Evolutionary conservation across 2,113 vertebrate genomes (phyloP).

Genomic region (Gadus macrocephalus): DNA sequence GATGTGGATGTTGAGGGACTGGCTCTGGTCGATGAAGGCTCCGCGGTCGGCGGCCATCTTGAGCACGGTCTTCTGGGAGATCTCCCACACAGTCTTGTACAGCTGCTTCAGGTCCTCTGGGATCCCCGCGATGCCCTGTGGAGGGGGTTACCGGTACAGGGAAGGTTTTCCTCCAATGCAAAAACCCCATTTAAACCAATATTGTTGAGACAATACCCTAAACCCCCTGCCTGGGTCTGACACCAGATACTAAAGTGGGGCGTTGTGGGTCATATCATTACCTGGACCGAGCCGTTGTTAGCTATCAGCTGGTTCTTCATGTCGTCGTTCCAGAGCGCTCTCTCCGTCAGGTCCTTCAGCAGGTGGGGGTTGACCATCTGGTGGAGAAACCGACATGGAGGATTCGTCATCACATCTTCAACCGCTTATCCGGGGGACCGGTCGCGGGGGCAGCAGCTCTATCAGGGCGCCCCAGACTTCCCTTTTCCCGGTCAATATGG

Average conservation of each 20-base stretch:
- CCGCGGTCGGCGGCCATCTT: slow-evolving; percentile 96
- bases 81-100: slow-evolving; percentile 98
- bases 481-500: too few species aligned
- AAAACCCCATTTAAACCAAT: too few species aligned
- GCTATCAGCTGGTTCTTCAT: slow-evolving; percentile 98
- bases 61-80: slow-evolving; percentile 90
- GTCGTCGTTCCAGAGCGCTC: slow-evolving; percentile 87
- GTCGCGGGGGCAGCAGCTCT: too few species aligned
- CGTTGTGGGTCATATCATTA: slow-evolving; percentile 34
- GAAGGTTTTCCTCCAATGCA: background rate
- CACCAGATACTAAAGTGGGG: background rate
- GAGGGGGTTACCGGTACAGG: background rate
- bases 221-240: too few species aligned
- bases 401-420: too few species aligned
- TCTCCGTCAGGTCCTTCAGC: slow-evolving; percentile 93
- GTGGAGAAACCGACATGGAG: too few species aligned
- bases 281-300: slow-evolving; percentile 94
- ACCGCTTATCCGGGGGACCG: too few species aligned
- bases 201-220: too few species aligned
- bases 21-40: slow-evolving; percentile 95
- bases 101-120: slow-evolving; percentile 88
- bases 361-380: slow-evolving; percentile 96
- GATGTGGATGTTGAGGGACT: slow-evolving; percentile 96
- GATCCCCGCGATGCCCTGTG: slow-evolving; percentile 77
- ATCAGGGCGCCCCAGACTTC: too few species aligned